Evolutionary conservation across 2,888 invertebrate genomes (phyloP), one percentile per base, ranked within the genome.

Genomic region (Leucophora obtusa): DNA sequence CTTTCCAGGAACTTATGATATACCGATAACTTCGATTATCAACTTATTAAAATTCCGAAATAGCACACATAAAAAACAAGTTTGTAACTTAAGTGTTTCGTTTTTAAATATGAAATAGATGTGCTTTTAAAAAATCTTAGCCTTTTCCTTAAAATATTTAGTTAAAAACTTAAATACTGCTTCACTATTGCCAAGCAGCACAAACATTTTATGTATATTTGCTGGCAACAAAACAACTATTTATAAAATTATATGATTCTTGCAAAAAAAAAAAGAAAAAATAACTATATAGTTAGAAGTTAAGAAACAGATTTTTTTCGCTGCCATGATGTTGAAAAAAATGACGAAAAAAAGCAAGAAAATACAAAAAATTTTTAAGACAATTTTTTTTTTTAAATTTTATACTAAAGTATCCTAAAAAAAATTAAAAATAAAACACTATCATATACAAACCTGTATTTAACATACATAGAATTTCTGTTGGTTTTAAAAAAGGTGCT

Each of bases 381-480:
- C 38, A 73, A 51, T 50, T 62, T 33, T 35, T 28, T 35, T 38
- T 54, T 62, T 50, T 50, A 47, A 9, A 8, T 59, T 38, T 62
- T 74, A 43, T 66, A 65, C 69, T 76, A 47, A 63, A 54, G 72
- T 77, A 77, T 71, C 56, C 60, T 43, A 70, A 58, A 77, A 50
- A 15, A 50, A 15, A 50, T 21, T 18, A 50, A 63, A 59, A 66
- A 65, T 17, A 70, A 60, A 11, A 47, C 53, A 56, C 60, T 66
- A 56, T 75, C 54, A 62, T 62, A 68, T 21, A 38, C 72, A 74
- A 81, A 81, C 81, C 81, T 74, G 81, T 74, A 77, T 77, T 79
- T 70, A 81, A 73, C 56, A 74, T 70, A 56, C 73, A 77, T 73
- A 60, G 70, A 81, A 81, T 70, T 70, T 69, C 58, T 73, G 73